Evolutionary conservation across 1,140 invertebrate species (phyloP).

Genomic region (Asbolus verrucosus): DNA sequence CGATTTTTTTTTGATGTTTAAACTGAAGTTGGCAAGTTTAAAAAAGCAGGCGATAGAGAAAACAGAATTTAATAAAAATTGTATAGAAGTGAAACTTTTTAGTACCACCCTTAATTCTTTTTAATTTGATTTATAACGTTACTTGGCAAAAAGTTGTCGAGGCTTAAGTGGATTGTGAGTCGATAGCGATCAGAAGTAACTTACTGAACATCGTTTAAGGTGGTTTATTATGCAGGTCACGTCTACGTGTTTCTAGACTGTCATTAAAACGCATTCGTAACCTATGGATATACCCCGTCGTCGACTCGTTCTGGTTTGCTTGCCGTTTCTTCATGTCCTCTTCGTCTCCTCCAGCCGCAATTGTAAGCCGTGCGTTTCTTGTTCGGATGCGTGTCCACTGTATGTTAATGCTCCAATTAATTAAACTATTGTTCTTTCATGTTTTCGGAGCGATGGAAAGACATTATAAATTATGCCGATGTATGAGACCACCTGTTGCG

Average conservation of each 20-base stretch:
- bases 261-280: constrained; percentile 51
- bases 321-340: constrained; percentile 28
- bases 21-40: too few species aligned
- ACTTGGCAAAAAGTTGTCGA: constrained; percentile 7
- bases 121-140: constrained; percentile 18
- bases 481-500: constrained; percentile 34
- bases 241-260: constrained; percentile 48
- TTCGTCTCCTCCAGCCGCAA: background rate
- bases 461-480: constrained; percentile 36
- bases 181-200: constrained; percentile 31
- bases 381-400: constrained; percentile 9
- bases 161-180: constrained; percentile 8
- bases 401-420: constrained; percentile 31
- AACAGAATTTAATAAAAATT: too few species aligned
- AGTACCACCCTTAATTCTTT: constrained; percentile 1
- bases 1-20: too few species aligned
- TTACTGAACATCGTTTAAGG: constrained; percentile 43
- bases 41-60: too few species aligned
- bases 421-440: constrained; percentile 39
- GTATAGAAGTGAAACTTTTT: constrained; percentile 9
- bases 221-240: constrained; percentile 52
- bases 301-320: constrained; percentile 25
- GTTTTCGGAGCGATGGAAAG: constrained; percentile 26
- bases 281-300: constrained; percentile 24
- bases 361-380: constrained; percentile 6